A percentile compares a stretch with the other conserved stretches of the same genome.
These are phyloP conservation scores for Cosmia pyralina DNA, from an alignment of 2,888 invertebrate species.

Conservation along the genomic window DNA sequence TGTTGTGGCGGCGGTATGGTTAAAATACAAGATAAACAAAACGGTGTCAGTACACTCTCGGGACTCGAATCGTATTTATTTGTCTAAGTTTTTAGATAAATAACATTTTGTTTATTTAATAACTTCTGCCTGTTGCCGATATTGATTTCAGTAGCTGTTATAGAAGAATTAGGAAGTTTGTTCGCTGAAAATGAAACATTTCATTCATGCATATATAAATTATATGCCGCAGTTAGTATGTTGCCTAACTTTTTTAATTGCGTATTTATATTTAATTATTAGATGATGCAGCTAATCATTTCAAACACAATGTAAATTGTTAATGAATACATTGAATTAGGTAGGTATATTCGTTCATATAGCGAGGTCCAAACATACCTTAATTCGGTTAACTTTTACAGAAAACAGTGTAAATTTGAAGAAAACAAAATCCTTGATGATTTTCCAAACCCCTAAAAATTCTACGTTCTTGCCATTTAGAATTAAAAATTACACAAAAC, in stretches of 20 bases:
- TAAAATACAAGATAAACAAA: slow-evolving; percentile 83
- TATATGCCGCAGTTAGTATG: not conserved
- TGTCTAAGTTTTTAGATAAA: slow-evolving; percentile 80
- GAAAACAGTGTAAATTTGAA: not conserved
- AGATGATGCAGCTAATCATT: too few relatives aligned
- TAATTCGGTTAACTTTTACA: not conserved
- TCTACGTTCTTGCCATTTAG: not conserved
- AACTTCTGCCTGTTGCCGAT: slow-evolving; percentile 55
- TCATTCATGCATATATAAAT: not conserved
- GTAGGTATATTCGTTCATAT: not conserved
- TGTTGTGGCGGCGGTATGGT: slow-evolving; percentile 59
- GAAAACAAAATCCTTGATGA: not conserved
- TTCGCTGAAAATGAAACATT: slow-evolving; percentile 19
- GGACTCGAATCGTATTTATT: slow-evolving; percentile 77
- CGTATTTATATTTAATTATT: not conserved
- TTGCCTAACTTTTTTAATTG: not conserved
- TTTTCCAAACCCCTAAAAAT: not conserved
- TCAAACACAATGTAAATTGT: too few relatives aligned
- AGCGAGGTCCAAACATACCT: not conserved
- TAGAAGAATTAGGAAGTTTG: slow-evolving; percentile 24
- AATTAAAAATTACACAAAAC: slow-evolving; percentile 20
- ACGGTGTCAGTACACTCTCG: slow-evolving; percentile 79
- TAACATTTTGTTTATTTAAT: slow-evolving; percentile 80
- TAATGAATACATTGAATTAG: too few relatives aligned
- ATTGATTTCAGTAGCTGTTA: slow-evolving; percentile 58